Percentiles rank a stretch among this genome's conserved stretches.
phyloP scores from a whole-genome alignment of 2,113 vertebrate species.

The Rhea pennata region DNA sequence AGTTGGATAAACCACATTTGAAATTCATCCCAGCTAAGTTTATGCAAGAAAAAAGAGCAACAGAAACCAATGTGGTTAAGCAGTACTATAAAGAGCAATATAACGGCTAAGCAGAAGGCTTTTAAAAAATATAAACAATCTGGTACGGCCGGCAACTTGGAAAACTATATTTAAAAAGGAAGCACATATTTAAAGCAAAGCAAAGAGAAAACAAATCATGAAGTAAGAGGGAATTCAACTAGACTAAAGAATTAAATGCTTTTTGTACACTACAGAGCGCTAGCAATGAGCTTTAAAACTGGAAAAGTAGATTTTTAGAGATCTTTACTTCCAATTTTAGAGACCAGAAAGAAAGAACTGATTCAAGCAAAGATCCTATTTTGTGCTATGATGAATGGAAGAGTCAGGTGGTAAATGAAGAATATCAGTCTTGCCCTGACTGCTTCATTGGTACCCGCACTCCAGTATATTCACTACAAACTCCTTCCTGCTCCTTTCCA shows the following conservation, averaged over 20 bases:
- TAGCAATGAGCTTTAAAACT: neutral
- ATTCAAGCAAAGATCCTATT: neutral
- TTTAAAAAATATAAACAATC: slow-evolving; percentile 81
- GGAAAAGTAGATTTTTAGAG: neutral
- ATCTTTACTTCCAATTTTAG: neutral
- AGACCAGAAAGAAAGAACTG: neutral
- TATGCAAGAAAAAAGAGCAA: slow-evolving; percentile 81
- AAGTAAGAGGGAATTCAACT: slow-evolving; percentile 53
- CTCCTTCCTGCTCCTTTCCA: neutral
- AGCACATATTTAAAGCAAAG: slow-evolving; percentile 73
- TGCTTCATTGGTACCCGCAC: rapidly evolving
- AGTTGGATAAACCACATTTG: slow-evolving; percentile 83
- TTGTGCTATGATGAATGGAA: neutral
- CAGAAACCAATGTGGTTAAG: slow-evolving; percentile 73
- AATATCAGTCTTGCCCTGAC: rapidly evolving
- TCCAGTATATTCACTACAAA: rapidly evolving
- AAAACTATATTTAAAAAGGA: slow-evolving; percentile 77
- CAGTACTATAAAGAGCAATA: slow-evolving; percentile 75
- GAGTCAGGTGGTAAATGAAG: neutral
- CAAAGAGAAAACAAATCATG: slow-evolving; percentile 45
- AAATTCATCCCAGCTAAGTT: slow-evolving; percentile 80
- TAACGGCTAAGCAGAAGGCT: slow-evolving; percentile 79
- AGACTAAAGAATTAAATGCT: neutral
- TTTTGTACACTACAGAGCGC: rapidly evolving
- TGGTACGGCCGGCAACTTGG: slow-evolving; percentile 76